A percentile compares a stretch with the other conserved stretches of the same genome.
phyloP scores from a whole-genome alignment of 1,140 invertebrate genomes.

The Zaprionus africanus region DNA sequence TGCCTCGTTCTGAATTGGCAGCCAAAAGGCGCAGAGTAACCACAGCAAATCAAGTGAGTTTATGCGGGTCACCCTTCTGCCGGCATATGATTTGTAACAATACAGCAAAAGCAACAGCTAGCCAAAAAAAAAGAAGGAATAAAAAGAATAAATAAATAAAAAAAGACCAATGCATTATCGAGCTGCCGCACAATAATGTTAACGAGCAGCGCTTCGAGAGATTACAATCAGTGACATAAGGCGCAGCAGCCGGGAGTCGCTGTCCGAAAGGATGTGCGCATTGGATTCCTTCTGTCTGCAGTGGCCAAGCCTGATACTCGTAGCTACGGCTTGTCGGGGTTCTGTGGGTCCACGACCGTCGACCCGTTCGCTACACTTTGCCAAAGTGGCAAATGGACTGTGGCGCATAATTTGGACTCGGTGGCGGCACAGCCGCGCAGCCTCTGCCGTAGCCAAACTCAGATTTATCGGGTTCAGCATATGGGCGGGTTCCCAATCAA shows the following conservation, averaged over 20 bases:
- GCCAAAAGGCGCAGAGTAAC: slow-evolving; percentile 59
- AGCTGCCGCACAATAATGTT: slow-evolving; percentile 65
- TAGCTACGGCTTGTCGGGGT: slow-evolving; percentile 6
- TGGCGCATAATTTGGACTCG: slow-evolving; percentile 43
- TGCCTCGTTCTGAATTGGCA: slow-evolving; percentile 28
- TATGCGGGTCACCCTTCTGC: slow-evolving; percentile 66
- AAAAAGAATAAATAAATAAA: slow-evolving; percentile 44
- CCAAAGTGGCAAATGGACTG: slow-evolving; percentile 42
- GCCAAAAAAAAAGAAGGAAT: slow-evolving; percentile 40
- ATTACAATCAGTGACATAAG: slow-evolving; percentile 81
- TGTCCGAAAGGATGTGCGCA: slow-evolving; percentile 38
- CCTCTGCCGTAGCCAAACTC: slow-evolving; percentile 36
- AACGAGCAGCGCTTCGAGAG: slow-evolving; percentile 67
- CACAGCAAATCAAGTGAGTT: slow-evolving; percentile 44
- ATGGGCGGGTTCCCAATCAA: slow-evolving; percentile 62
- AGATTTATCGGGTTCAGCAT: slow-evolving; percentile 62
- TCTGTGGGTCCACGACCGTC: slow-evolving; percentile 3
- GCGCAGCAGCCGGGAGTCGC: slow-evolving; percentile 43
- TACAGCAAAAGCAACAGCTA: slow-evolving; percentile 50
- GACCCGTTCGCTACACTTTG: slow-evolving; percentile 30
- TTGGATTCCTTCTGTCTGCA: slow-evolving; percentile 12
- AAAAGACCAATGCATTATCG: slow-evolving; percentile 64
- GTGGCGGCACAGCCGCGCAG: slow-evolving; percentile 17
- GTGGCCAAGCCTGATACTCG: not conserved
- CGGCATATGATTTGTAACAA: slow-evolving; percentile 56